Base-by-base conservation (phyloP, 2,888 invertebrate species). In the Anaspis maculata region DNA sequence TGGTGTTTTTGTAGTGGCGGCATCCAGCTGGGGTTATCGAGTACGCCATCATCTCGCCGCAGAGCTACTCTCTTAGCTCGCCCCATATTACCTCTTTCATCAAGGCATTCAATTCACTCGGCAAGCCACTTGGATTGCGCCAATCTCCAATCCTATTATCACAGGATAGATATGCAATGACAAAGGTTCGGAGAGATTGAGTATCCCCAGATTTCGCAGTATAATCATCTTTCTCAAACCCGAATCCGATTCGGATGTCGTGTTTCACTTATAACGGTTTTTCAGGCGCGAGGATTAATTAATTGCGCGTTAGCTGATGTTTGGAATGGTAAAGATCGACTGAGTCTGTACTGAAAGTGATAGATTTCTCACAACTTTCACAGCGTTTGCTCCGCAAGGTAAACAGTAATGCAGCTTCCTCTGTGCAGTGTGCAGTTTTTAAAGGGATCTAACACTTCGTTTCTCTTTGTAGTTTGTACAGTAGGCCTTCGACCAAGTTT, bases 91-190 rank as follows among this genome's bases (percentile, higher is more conserved):
- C 46, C 46, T 41, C 49, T 45, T 48, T 48, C n/a, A n/a, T n/a
- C 46, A 40, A 45, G 39, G 45, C 48, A 49, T 49, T 50, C 51
- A 52, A 49, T 52, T 52, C 52, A 53, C 52, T 51, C 45, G 40
- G 37, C 41, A 44, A 49, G 45, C 51, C 46, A 49, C 42, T 45
- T 46, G 50, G 48, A 49, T 51, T 42, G 47, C 42, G 39, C 48
- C 53, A 51, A 53, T 53, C 50, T 49, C 44, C 49, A 46, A 46
- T 53, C 42, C 51, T 44, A 52, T 53, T 54, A 54, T 52, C 49
- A 51, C 40, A 41, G 42, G 37, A 46, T 40, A 39, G 49, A 47
- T 49, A 47, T 51, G 47, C 45, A 46, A 42, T 45, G 51, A 53
- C 51, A 53, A 52, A 52, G 50, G 45, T 44, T 45, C 41, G 5